Base-by-base conservation (phyloP, 2,797 vertebrate genomes). In the Echeneis naucrates region DNA sequence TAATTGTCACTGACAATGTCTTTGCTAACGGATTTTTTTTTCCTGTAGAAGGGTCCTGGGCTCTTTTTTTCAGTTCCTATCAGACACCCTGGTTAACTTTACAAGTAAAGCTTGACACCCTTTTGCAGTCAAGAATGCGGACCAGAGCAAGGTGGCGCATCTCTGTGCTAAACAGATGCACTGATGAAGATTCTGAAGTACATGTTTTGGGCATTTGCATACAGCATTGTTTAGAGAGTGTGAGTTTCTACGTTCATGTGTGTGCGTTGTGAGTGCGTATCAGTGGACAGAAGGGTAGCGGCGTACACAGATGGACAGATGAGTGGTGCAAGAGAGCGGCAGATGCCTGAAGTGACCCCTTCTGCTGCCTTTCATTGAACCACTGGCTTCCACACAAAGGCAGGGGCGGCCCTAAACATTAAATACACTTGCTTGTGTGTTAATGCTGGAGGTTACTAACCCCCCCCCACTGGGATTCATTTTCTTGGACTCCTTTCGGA, bases 321-420 rank as follows among this genome's bases (percentile, higher is more conserved):
- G 89, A 87, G 85, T 78, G 77, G 86, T 90, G 87, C 78, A 76
- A 78, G 87, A 85, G 87, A 78, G 81, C 70, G 90, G 88, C 93
- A 94, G 92, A 94, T 94, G 94, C 93, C 92, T 90, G 77, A 81
- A 83, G 86, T 94, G 92, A 94, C 90, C 92, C 89, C 81, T 81
- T 75, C 71, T 77, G 84, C 87, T 78, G 73, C 83, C 82, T 87
- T 82, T 81, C 82, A 92, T 91, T 92, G 79, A 94, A 89, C 91
- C 81, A 77, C 89, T 85, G 84, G 81, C 85, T 82, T 66, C 70
- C 19, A 83, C 81, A 94, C 91, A 93, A 93, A 93, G 86, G 81
- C 87, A 81, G 85, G 78, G 85, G 69, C 63, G 69, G 86, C 81
- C 78, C 86, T 80, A 77, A 87, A 91, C 89, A 84, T 90, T 89